A percentile compares a stretch with the other conserved stretches of the same genome.
These are phyloP conservation scores for Steinernema khuongi DNA, from an alignment of 1,140 invertebrate genomes.

Conservation along the genomic window DNA sequence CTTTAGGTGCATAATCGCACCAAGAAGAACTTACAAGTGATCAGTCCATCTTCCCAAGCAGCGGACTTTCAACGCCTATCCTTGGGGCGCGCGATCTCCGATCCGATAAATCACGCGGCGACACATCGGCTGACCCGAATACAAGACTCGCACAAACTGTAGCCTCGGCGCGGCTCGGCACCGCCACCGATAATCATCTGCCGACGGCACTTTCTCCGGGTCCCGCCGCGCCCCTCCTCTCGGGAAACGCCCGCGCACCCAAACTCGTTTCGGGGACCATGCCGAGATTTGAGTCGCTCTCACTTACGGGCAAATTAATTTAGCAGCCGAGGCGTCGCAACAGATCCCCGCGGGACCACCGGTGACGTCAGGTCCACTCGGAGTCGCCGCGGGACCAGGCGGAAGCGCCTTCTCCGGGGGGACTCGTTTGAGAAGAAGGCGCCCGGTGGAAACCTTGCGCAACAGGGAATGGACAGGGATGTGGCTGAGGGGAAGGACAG, in stretches of 20 bases:
- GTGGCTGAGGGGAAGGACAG: too few relatives aligned
- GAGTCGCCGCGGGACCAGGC: background rate
- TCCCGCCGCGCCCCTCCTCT: background rate
- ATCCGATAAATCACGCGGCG: too few relatives aligned
- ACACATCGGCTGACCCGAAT: background rate
- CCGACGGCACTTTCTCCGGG: background rate
- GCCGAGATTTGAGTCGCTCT: background rate
- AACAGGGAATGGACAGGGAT: too few relatives aligned
- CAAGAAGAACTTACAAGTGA: too few relatives aligned
- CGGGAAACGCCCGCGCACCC: background rate
- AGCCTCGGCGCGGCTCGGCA: background rate
- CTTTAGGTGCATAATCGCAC: too few relatives aligned
- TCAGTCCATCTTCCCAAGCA: too few relatives aligned
- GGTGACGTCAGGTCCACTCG: background rate
- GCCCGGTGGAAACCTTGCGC: background rate
- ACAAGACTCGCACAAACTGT: background rate
- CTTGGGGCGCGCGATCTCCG: background rate
- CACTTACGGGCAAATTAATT: constrained; percentile 10
- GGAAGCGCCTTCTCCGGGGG: background rate
- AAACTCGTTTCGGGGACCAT: constrained; percentile 5
- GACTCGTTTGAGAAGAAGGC: background rate
- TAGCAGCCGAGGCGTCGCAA: background rate
- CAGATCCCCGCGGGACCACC: background rate
- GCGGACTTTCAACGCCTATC: background rate
- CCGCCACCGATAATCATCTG: background rate